These are phyloP conservation scores for Nannobrachium achirus DNA, from an alignment of 2,113 vertebrate genomes.

Conservation along the genomic window DNA sequence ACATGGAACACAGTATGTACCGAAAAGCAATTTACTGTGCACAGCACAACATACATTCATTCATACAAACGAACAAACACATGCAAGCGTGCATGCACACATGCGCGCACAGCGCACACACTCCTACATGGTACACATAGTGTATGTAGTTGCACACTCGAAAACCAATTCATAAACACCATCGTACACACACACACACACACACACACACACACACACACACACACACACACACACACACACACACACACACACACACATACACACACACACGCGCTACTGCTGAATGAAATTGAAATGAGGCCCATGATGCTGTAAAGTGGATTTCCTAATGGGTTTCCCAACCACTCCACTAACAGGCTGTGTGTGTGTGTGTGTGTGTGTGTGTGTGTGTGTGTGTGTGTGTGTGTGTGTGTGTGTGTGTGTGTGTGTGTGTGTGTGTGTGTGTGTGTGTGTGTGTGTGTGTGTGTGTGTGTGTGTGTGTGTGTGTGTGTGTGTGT, in stretches of 20 bases:
- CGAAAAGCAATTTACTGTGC: no score
- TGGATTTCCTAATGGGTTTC: conserved; percentile 43
- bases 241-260: conserved; percentile 1
- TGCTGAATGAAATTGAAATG: conserved; percentile 38
- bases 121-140: no score
- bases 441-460: conserved; percentile 20
- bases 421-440: conserved; percentile 9
- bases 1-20: no score
- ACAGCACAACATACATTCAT: no score
- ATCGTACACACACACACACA: conserved; percentile 12
- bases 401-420: conserved; percentile 11
- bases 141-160: no score
- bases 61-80: no score
- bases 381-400: conserved; percentile 14
- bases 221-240: background rate
- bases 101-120: conserved; percentile 14
- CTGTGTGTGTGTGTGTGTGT: conserved; percentile 6
- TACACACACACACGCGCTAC: conserved; percentile 5
- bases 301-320: conserved; percentile 38
- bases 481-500: background rate
- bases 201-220: background rate
- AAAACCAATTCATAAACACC: no score
- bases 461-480: background rate
- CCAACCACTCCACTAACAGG: conserved; percentile 3
- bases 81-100: background rate